Base-by-base conservation (phyloP, 2,797 vertebrate genomes). In the Sparus aurata region DNA sequence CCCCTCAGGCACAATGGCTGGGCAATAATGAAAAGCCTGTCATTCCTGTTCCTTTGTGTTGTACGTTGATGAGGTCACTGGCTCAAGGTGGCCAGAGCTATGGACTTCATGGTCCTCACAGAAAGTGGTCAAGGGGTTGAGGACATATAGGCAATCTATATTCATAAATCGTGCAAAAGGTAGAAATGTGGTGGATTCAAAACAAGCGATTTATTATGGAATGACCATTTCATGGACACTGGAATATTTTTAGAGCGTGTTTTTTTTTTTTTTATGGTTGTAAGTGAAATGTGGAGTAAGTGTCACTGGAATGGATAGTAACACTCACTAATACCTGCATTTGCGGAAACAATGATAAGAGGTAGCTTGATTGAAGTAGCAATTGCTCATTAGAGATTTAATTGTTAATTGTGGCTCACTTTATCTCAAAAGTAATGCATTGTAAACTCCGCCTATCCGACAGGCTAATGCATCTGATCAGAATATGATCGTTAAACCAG, bases 21-120 rank as follows among this genome's bases (percentile, higher is more conserved):
- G 84, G 88, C 93, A 93, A 93, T 94, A 92, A 94, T 92, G 93
- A 94, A 95, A 95, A 94, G 87, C 76, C 94, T 92, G 93, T 94
- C 91, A 92, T 91, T 94, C 91, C 93, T 91, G 86, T 88, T 90
- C 89, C 86, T 95, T 95, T 95, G 95, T 95, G 94, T 85, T 78
- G 85, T 69, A 88, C 89, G 59, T 82, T 94, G 95, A 96, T 95
- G 94, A 94, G 95, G 95, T 95, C 93, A 94, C 79, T 79, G 85
- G 89, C 85, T 94, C 82, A 91, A 94, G 91, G 91, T 92, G 91
- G 85, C 72, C 69, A 4, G 34, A 74, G 66, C 73, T 83, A 63
- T 4, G 23, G 76, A 80, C 68, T 65, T 63, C 60, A 63, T 66
- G 57, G 78, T 77, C 70, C 60, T 12, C 69, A 15, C 71, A 75